Evolutionary conservation across 2,888 invertebrate genomes (phyloP), one percentile per base, ranked within the genome.

Genomic region (Orthonevra nobilis): DNA sequence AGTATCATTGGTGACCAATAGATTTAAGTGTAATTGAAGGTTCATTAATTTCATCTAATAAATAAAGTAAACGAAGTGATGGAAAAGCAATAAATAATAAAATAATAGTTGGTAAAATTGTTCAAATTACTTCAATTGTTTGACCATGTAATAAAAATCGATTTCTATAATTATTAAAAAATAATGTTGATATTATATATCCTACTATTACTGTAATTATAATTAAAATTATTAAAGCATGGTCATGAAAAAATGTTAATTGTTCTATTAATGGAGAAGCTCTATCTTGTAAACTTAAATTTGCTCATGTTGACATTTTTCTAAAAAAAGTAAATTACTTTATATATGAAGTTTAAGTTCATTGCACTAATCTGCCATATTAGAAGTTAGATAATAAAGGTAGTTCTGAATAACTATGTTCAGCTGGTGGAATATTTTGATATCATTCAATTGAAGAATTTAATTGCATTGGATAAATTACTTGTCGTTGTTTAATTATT

Each of bases 271-370:
- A 86, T 32, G 92, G 91, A 0, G 92, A 92, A 42, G 89, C 88
- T 83, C 91, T 88, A 89, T 93, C 91, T 91, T 92, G 92, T 79
- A 92, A 86, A 72, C 89, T 89, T 82, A 92, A 83, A 84, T 90
- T 90, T 82, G 90, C 90, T 91, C 91, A 92, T 83, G 91, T 91
- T 89, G 90, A 88, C 88, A 91, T 91, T 84, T 86, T 90, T 91
- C 90, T 91, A 91, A 92, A 90, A 91, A 91, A 92, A 91, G 90
- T 89, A 85, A 87, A 84, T 86, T 87, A 89, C 90, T 92, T 92
- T 92, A 92, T 92, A 89, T 89, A 91, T 91, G 91, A 89, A 90
- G 90, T 90, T 92, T 92, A 92, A 92, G 90, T 92, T 90, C 91
- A 92, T 90, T 90, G 91, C 90, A 90, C 89, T 90, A 89, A 82